These are phyloP conservation scores for Conus ventricosus DNA, from an alignment of 1,140 invertebrate species.

Conservation along the genomic window DNA sequence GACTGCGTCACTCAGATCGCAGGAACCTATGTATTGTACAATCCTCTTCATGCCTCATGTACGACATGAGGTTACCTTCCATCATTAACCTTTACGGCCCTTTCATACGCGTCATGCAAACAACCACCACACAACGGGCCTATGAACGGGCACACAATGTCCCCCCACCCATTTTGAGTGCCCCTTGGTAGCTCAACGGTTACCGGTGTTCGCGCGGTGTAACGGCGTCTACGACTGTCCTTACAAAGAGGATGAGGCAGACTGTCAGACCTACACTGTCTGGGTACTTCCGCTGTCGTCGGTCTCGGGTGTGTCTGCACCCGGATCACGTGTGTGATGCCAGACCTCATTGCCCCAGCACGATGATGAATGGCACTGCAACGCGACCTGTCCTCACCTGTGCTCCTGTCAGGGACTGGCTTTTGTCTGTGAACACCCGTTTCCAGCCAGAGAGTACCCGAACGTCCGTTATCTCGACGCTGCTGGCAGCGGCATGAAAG, in stretches of 20 bases:
- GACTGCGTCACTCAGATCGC: too few relatives aligned
- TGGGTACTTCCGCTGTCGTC: constrained; percentile 31
- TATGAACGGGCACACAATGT: background rate
- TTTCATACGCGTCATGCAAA: too few relatives aligned
- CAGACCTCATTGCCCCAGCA: constrained; percentile 22
- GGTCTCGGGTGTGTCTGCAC: constrained; percentile 23
- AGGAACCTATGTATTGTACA: too few relatives aligned
- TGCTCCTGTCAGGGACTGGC: constrained; percentile 22
- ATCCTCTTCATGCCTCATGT: too few relatives aligned
- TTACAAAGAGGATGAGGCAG: constrained; percentile 15
- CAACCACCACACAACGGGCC: too few relatives aligned
- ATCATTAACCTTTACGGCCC: too few relatives aligned
- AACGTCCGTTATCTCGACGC: constrained; percentile 11
- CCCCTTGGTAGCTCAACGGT: background rate
- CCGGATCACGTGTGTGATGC: constrained; percentile 31
- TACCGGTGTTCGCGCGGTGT: constrained; percentile 21
- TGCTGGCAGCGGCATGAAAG: background rate
- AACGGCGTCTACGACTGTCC: constrained; percentile 24
- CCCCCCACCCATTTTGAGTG: background rate
- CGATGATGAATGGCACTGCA: constrained; percentile 29
- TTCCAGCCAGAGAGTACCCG: background rate
- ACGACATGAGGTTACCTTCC: too few relatives aligned
- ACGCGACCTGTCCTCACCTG: constrained; percentile 3
- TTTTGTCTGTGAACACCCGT: background rate
- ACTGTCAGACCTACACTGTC: constrained; percentile 30